These are phyloP conservation scores for Arrhamphus sclerolepis DNA, from an alignment of 2,797 vertebrate species.

Conservation along the genomic window DNA sequence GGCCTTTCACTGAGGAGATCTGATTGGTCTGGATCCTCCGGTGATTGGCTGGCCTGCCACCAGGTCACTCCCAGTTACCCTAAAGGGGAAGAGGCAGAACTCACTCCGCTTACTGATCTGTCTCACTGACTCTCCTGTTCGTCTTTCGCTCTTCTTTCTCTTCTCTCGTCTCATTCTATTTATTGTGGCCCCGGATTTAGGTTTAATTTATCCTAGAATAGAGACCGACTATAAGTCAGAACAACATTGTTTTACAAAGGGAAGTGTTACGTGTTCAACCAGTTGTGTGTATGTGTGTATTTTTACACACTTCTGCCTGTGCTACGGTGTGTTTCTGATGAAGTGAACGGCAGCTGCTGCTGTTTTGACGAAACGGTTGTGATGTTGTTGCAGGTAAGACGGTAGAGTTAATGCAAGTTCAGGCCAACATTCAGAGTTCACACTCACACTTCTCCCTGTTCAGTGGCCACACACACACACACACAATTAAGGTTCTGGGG, in stretches of 20 bases:
- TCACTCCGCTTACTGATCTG: constrained; percentile 57
- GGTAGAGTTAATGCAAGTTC: no score
- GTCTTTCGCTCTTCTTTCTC: constrained; percentile 16
- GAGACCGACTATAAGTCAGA: constrained; percentile 61
- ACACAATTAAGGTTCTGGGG: constrained; percentile 8
- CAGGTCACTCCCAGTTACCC: constrained; percentile 70
- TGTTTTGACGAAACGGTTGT: no score
- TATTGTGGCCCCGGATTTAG: constrained; percentile 71
- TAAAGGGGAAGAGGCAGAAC: constrained; percentile 53
- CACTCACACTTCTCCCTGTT: background rate
- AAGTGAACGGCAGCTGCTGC: no score
- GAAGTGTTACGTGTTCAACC: constrained; percentile 75
- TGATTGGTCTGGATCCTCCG: constrained; percentile 49
- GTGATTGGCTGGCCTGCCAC: constrained; percentile 50
- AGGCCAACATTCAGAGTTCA: constrained; percentile 5
- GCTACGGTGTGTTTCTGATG: constrained; percentile 35
- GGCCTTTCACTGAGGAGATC: constrained; percentile 49
- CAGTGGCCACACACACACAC: constrained; percentile 14
- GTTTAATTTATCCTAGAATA: constrained; percentile 66
- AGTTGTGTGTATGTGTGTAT: constrained; percentile 30
- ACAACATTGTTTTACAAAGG: constrained; percentile 74
- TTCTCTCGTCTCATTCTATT: constrained; percentile 56
- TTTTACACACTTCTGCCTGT: constrained; percentile 23
- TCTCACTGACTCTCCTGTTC: constrained; percentile 18
- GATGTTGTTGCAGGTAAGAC: no score